phyloP scores from a whole-genome alignment of 2,113 vertebrate genomes.

The Stomatorhinus ivindoensis region DNA sequence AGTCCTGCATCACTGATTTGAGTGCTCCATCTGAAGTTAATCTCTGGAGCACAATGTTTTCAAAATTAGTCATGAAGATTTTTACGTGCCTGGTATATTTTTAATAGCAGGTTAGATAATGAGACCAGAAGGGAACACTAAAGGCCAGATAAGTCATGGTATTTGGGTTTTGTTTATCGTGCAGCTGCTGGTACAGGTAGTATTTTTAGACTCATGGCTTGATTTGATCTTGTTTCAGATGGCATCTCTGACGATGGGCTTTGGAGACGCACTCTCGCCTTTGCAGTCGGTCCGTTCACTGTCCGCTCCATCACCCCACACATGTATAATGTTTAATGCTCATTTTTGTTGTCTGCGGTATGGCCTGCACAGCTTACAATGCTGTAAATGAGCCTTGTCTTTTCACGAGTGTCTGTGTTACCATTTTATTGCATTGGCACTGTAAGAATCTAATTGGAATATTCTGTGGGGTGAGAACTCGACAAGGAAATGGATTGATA shows the following conservation, averaged over 20 bases:
- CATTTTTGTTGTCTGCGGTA: conserved; percentile 59
- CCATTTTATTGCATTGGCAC: background rate
- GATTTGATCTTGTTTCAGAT: conserved; percentile 83
- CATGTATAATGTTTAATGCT: conserved; percentile 43
- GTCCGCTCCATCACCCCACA: conserved; percentile 24
- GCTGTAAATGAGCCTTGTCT: background rate
- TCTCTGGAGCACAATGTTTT: background rate
- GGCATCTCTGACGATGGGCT: conserved; percentile 91
- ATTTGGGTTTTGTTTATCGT: too few species aligned
- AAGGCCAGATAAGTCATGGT: background rate
- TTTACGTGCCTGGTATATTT: background rate
- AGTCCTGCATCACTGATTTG: background rate
- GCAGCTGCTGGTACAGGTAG: background rate
- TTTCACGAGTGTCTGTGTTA: background rate
- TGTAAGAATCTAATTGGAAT: background rate
- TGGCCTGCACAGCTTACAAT: background rate
- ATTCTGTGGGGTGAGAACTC: background rate
- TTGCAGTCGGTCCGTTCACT: conserved; percentile 82
- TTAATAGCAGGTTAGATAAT: background rate
- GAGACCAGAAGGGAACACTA: background rate
- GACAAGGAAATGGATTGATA: background rate
- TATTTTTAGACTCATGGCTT: background rate
- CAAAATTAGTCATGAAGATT: background rate
- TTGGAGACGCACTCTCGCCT: conserved; percentile 90
- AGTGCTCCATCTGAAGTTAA: background rate